Conservation (phyloP, 1,140 invertebrate genomes). For the Temnothorax curvispinosus region DNA sequence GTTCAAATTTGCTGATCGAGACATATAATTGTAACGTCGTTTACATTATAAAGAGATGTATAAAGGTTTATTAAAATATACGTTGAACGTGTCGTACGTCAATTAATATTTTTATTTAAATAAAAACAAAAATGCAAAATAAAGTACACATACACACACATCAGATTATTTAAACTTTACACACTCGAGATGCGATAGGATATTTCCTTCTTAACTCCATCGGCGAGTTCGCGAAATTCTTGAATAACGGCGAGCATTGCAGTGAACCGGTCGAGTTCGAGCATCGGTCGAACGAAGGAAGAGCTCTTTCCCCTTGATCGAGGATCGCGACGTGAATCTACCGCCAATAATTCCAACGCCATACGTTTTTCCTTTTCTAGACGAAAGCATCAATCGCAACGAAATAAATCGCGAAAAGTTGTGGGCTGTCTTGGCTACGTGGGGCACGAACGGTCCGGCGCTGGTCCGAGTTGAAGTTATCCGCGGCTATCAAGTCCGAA, state of each 20-base stretch:
- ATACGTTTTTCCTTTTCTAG: conserved; percentile 27
- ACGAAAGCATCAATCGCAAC: conserved; percentile 52
- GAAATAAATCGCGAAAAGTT: conserved; percentile 62
- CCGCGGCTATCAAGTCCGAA: conserved; percentile 35
- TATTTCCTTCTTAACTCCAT: neutral
- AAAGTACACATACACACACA: neutral
- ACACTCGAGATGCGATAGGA: neutral
- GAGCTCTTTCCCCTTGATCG: conserved; percentile 51
- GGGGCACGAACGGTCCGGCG: conserved; percentile 9
- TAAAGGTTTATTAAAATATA: neutral
- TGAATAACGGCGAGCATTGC: conserved; percentile 8
- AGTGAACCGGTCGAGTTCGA: conserved; percentile 1
- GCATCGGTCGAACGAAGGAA: conserved; percentile 24
- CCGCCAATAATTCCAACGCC: conserved; percentile 38
- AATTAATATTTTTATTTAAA: neutral
- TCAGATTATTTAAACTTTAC: neutral
- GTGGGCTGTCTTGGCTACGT: conserved; percentile 27
- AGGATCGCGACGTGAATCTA: conserved; percentile 53
- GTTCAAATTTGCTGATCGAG: neutral
- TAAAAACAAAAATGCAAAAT: neutral
- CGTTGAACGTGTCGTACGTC: neutral
- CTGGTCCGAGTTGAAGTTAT: conserved; percentile 45
- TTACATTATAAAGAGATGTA: neutral
- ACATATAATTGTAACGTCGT: neutral
- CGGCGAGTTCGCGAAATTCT: conserved; percentile 17